Evolutionary conservation across 2,888 invertebrate genomes (phyloP), one percentile per base, ranked within the genome.

Genomic region (Abrostola triplasia): DNA sequence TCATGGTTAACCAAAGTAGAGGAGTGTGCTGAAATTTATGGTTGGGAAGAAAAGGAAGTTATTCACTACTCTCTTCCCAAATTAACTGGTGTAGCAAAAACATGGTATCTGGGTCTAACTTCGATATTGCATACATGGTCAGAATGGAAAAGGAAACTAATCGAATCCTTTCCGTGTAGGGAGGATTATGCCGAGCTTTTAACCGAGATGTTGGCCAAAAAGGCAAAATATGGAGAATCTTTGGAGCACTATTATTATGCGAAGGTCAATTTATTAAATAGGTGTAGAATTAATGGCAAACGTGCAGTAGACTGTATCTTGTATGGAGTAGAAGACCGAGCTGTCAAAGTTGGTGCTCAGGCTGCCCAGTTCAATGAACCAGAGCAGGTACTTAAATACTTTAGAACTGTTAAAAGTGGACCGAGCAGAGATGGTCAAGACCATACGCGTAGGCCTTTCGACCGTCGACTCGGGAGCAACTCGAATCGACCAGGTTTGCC

Each of bases 401-500:
- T 37, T 58, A 36, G 36, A 38, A 59, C 40, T 35, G 54, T 51
- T 38, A 37, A 38, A 59, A 51, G 48, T 52, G 42, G 6, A n/a
- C n/a, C n/a, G n/a, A n/a, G n/a, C n/a, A n/a, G n/a, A n/a, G n/a
- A n/a, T n/a, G n/a, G n/a, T n/a, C n/a, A n/a, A n/a, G n/a, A n/a
- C n/a, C n/a, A n/a, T n/a, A n/a, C n/a, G n/a, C n/a, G n/a, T n/a
- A n/a, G n/a, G n/a, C n/a, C n/a, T n/a, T n/a, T n/a, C n/a, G n/a
- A n/a, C n/a, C n/a, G n/a, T n/a, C n/a, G n/a, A n/a, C n/a, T n/a
- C n/a, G n/a, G n/a, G n/a, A n/a, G n/a, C n/a, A 53, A 36, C 5
- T 47, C 58, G 50, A 44, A 12, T 13, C 5, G 8, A n/a, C 44
- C 10, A 44, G 7, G 6, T 6, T 11, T 7, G 6, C 44, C 2